A percentile compares a stretch with the other conserved stretches of the same genome.
Conservation (phyloP, 2,797 vertebrate species). For the Dicrostonyx torquatus region DNA sequence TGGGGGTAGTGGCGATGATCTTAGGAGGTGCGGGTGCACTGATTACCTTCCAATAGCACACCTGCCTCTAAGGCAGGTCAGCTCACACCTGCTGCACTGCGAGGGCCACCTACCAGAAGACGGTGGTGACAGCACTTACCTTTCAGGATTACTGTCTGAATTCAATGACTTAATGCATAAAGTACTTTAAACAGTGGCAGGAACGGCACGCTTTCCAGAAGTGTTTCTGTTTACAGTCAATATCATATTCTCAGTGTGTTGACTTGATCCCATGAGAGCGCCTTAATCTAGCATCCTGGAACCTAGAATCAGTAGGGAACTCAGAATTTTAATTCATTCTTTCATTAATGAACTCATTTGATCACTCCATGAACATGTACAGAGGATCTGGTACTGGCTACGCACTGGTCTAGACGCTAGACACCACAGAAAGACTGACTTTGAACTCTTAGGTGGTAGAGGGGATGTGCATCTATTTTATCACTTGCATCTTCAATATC, state of each 20-base stretch:
- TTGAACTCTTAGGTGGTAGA: not conserved
- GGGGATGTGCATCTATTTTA: not conserved
- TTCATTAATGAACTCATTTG: not conserved
- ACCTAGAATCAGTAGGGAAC: not conserved
- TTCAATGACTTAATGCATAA: not conserved
- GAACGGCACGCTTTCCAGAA: not conserved
- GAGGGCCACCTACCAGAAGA: not conserved
- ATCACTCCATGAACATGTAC: not conserved
- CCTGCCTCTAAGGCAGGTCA: not conserved
- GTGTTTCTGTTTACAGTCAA: slow-evolving; percentile 9
- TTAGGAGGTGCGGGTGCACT: not conserved
- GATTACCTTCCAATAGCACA: not conserved
- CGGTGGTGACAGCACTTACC: not conserved
- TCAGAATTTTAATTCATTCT: not conserved
- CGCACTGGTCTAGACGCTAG: not conserved
- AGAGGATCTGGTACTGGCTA: not conserved
- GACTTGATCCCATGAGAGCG: not conserved
- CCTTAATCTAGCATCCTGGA: not conserved
- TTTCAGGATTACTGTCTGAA: not conserved
- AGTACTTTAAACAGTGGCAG: not conserved
- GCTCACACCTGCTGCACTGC: not conserved
- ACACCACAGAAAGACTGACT: not conserved
- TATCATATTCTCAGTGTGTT: not conserved
- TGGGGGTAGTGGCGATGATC: not conserved
- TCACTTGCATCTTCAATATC: not conserved